Evolutionary conservation across 2,113 vertebrate species (phyloP), one percentile per base, ranked within the genome.

Genomic region (Pipra filicauda): DNA sequence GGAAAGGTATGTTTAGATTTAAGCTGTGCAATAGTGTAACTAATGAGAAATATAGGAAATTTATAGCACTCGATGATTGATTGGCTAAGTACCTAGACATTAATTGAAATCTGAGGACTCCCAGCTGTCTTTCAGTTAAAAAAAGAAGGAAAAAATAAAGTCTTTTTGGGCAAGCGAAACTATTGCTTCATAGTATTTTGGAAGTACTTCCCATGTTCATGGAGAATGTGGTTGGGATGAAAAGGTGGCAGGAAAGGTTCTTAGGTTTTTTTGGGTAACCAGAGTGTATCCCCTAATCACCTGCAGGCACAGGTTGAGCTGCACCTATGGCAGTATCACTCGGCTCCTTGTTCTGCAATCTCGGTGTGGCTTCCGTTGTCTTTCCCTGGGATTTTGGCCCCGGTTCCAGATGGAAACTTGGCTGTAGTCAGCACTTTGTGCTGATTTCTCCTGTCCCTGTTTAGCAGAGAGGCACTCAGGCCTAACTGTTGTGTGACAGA

Each of bases 31-130:
- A 27, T 49, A 9, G 97, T 76, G 91, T 93, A 89, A 97, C 97
- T 98, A 97, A 98, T 97, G 98, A 97, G 97, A 97, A 97, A 95
- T 93, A 80, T 20, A 70, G 89, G 91, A 91, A 93, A 97, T 98
- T 97, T 97, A 97, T 91, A 39, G 95, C 48, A 16, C 72, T 54
- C 1, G 8, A 11, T 97, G 97, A 98, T 94, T 90, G 97, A 97
- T 94, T 88, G 86, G 91, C 62, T 74, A 41, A 93, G 82, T 90
- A 91, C 66, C 62, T 91, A 14, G 33, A 66, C 85, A 57, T 96
- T 97, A 97, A 98, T 98, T 98, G 97, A 96, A 98, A 95, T 72
- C 92, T 67, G 91, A 97, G 92, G 81, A 93, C 35, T 96, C 95
- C 26, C 92, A 95, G 96, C 96, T 97, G 96, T 94, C 95, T 90